Evolutionary conservation across 2,888 invertebrate genomes (phyloP).

Genomic region (Pristionchus entomophagus): DNA sequence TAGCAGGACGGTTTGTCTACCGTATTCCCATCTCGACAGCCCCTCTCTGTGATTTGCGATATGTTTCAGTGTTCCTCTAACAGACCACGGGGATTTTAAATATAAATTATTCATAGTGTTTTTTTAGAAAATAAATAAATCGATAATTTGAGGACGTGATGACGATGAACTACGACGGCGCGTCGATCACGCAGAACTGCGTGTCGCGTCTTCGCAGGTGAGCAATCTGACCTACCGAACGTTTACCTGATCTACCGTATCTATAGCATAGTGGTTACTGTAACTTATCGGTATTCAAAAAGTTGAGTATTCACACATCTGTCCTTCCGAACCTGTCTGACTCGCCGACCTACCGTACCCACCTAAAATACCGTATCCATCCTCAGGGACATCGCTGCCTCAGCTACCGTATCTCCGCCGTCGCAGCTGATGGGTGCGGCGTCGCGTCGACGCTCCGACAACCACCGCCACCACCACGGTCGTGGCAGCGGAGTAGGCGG

Average conservation of each 20-base stretch:
- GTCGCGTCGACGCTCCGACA: neutral
- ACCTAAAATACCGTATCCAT: neutral
- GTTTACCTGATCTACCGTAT: neutral
- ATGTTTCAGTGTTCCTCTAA: neutral
- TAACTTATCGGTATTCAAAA: too few relatives aligned
- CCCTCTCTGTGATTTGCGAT: too few relatives aligned
- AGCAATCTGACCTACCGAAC: neutral
- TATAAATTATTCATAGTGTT: neutral
- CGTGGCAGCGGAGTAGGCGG: neutral
- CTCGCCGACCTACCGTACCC: neutral
- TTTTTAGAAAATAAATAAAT: neutral
- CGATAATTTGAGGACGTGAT: conserved; percentile 40
- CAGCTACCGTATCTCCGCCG: neutral
- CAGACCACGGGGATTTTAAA: neutral
- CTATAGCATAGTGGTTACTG: neutral
- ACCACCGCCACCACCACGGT: neutral
- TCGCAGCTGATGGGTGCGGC: conserved; percentile 26
- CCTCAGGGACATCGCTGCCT: neutral
- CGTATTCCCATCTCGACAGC: too few relatives aligned
- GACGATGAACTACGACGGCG: conserved; percentile 47
- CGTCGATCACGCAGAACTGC: conserved; percentile 30
- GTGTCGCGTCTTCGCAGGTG: conserved; percentile 25
- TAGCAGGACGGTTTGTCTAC: too few relatives aligned
- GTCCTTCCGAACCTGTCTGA: too few relatives aligned
- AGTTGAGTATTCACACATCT: too few relatives aligned